Evolutionary conservation across 2,113 vertebrate species (phyloP).

Genomic region (Chascanopsetta lugubris): DNA sequence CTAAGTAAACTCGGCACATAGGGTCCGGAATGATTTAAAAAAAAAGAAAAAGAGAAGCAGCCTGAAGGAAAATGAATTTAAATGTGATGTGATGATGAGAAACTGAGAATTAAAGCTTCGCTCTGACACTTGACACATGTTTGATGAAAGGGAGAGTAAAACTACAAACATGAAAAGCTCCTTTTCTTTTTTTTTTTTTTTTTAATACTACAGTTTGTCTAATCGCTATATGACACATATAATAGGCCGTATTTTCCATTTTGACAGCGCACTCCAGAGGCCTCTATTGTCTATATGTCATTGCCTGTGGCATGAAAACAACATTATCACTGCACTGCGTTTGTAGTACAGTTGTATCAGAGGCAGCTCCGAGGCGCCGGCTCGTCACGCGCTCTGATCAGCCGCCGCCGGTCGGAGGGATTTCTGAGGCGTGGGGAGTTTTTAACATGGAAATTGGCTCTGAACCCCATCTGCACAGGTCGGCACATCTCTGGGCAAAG

Average conservation of each 20-base stretch:
- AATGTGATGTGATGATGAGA: conserved; percentile 81
- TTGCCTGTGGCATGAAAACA: conserved; percentile 76
- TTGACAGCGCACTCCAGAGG: conserved; percentile 69
- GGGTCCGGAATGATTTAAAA: conserved; percentile 35
- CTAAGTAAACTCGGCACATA: conserved; percentile 62
- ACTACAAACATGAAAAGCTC: conserved; percentile 51
- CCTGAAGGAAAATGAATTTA: conserved; percentile 79
- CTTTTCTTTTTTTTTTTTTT: too few relatives aligned
- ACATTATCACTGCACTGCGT: conserved; percentile 66
- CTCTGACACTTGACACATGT: conserved; percentile 78
- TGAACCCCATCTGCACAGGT: conserved; percentile 86
- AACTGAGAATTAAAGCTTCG: conserved; percentile 75
- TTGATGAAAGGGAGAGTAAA: conserved; percentile 76
- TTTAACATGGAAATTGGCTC: conserved; percentile 89
- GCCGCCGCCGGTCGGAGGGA: conserved; percentile 69
- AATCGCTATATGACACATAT: conserved; percentile 73
- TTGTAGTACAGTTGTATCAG: conserved; percentile 71
- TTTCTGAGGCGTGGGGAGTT: conserved; percentile 74
- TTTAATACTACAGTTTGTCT: conserved; percentile 75
- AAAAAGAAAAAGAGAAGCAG: conserved; percentile 45
- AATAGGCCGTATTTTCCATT: conserved; percentile 68
- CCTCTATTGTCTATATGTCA: conserved; percentile 77
- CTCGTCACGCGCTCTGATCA: conserved; percentile 78
- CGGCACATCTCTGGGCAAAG: conserved; percentile 82
- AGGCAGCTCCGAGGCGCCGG: conserved; percentile 67